Percentiles rank a stretch among this genome's conserved stretches.
phyloP scores from a whole-genome alignment of 2,113 vertebrate species.

The Illadopsis cleaveri region DNA sequence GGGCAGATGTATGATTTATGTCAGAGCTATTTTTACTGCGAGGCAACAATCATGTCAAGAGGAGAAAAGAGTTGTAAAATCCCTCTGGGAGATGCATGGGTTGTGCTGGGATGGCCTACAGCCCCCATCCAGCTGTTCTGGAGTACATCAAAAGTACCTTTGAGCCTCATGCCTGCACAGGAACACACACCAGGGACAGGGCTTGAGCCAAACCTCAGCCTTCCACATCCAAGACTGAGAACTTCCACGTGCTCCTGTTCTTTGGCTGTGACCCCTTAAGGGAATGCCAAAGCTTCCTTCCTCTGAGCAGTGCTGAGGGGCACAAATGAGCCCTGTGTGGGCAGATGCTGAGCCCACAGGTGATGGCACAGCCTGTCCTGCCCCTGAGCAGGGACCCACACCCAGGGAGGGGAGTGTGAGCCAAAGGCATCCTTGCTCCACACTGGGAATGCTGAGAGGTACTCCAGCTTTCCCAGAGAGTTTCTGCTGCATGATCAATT shows the following conservation, averaged over 20 bases:
- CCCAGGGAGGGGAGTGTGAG: background rate
- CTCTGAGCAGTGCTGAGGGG: rapidly evolving
- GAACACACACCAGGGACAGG: background rate
- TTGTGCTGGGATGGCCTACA: background rate
- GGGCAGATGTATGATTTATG: background rate
- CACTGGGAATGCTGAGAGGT: background rate
- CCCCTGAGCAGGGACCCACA: background rate
- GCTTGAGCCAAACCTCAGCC: background rate
- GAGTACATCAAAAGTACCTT: background rate
- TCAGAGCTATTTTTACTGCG: background rate
- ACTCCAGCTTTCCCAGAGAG: background rate
- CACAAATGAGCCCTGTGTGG: rapidly evolving
- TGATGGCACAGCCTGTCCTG: background rate
- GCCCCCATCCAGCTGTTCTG: background rate
- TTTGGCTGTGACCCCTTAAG: background rate
- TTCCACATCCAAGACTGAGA: rapidly evolving
- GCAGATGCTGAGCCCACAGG: background rate
- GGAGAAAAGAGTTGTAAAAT: background rate
- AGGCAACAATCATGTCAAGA: background rate
- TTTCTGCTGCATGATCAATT: background rate
- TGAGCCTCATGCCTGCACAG: background rate
- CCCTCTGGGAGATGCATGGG: background rate
- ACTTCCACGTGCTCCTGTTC: rapidly evolving
- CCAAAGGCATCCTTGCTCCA: background rate
- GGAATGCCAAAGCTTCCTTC: background rate